A percentile compares a stretch with the other conserved stretches of the same genome.
Conservation (phyloP, 2,113 vertebrate genomes). For the Nerophis lumbriciformis region DNA sequence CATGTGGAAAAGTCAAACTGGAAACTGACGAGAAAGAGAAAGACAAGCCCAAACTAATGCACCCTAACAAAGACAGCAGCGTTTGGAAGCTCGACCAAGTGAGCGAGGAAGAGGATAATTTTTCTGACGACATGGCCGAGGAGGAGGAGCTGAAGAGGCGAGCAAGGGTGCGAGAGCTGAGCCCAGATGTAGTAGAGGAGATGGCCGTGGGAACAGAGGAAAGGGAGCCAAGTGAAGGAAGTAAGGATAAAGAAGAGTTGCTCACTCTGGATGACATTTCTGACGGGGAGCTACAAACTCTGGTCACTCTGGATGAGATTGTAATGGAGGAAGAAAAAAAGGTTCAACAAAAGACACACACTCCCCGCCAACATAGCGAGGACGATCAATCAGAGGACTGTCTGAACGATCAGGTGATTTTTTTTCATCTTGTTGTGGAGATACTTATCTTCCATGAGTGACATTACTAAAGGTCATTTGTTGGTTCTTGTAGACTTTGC, state of each 20-base stretch:
- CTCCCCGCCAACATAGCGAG: not conserved
- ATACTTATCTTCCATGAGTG: not conserved
- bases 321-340: slow-evolving; percentile 33
- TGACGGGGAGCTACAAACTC: slow-evolving; percentile 43
- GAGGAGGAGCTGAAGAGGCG: slow-evolving; percentile 51
- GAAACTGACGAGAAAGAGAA: slow-evolving; percentile 1
- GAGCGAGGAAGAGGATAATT: slow-evolving; percentile 78
- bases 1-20: not conserved
- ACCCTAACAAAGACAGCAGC: not conserved
- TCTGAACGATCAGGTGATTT: slow-evolving; percentile 54
- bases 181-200: slow-evolving; percentile 20
- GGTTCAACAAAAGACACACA: not conserved
- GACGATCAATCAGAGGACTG: slow-evolving; percentile 38
- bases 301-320: slow-evolving; percentile 45
- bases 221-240: not conserved
- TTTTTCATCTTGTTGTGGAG: not conserved
- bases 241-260: slow-evolving; percentile 25
- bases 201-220: slow-evolving; percentile 15
- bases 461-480: not conserved
- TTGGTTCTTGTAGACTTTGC: slow-evolving; percentile 46
- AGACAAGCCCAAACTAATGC: not conserved
- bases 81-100: slow-evolving; percentile 80
- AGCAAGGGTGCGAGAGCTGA: not conserved
- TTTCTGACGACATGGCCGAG: slow-evolving; percentile 77
- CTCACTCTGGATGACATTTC: slow-evolving; percentile 53